Base-by-base conservation (phyloP, 2,113 vertebrate genomes). In the Gymnogyps californianus region DNA sequence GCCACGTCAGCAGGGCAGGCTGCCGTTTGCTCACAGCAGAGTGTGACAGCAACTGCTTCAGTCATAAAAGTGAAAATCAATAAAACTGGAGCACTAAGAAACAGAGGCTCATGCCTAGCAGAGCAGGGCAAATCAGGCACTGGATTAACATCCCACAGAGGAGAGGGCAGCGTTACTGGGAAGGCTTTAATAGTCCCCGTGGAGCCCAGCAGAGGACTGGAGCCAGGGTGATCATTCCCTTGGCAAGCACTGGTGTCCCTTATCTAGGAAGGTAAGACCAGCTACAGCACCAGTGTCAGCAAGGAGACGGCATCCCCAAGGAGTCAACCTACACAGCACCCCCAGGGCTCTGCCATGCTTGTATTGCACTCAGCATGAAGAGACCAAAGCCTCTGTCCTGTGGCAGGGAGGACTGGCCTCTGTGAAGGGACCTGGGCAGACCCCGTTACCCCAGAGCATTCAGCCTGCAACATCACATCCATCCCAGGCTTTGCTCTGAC, bases 331-430 rank as follows among this genome's bases (percentile, higher is more conserved):
- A 12, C 32, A 21, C 3, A 0, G 2, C 13, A 28, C 4, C 19
- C 6, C 38, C 3, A 13, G 32, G n/a, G 32, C 51, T 59, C 42
- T 77, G 32, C 58, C 2, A 1, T 31, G 52, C 36, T 59, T 46
- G 14, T n/a, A 11, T 64, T 2, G 1, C 20, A 10, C 44, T 64
- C 29, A 22, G 12, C 19, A 15, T 2, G 8, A 40, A 4, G n/a
- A 38, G 38, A 17, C 10, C 1, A 0, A 65, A 52, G 42, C 13
- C 32, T 46, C 36, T 22, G 18, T 34, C 28, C 25, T 49, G 52
- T 0, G 1, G 6, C 29, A 36, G 36, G 44, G n/a, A 59, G 22
- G n/a, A 36, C 6, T 0, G 1, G 13, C 29, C 55, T 67, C 44
- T n/a, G 17, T 16, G 34, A 8, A 32, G 38, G 28, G n/a, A 32